phyloP scores from a whole-genome alignment of 2,113 vertebrate genomes.

The Aphelocoma coerulescens region DNA sequence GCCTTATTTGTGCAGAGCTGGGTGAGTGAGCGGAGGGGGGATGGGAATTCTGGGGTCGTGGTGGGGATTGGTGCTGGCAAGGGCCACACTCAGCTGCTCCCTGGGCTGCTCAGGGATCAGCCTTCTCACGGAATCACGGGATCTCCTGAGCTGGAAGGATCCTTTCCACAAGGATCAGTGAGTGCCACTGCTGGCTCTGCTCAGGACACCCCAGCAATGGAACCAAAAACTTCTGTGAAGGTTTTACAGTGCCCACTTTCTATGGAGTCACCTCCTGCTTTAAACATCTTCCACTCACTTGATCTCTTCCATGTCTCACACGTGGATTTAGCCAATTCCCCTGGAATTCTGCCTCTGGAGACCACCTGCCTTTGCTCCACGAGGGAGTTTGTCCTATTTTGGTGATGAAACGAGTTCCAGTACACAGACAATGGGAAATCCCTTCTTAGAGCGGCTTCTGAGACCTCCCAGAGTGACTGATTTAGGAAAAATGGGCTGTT shows the following conservation, averaged over 20 bases:
- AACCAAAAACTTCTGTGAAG: not conserved
- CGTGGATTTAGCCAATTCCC: not conserved
- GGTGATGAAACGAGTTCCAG: not conserved
- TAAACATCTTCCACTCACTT: not conserved
- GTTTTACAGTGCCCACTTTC: not conserved
- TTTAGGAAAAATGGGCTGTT: not conserved
- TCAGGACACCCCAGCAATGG: not conserved
- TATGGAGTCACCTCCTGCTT: not conserved
- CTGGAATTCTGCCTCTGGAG: not conserved
- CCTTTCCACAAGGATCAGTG: not conserved
- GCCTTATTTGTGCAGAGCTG: not conserved
- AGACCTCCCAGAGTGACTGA: not conserved
- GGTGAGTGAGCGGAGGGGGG: not conserved
- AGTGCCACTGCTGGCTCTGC: not conserved
- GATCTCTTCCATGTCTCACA: not conserved
- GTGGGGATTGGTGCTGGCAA: not conserved
- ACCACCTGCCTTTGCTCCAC: not conserved
- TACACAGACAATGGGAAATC: not conserved
- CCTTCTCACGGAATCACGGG: accelerated
- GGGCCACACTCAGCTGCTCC: not conserved
- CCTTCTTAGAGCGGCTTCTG: accelerated
- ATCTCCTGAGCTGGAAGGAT: not conserved
- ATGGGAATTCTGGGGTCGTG: not conserved
- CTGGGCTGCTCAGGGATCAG: not conserved
- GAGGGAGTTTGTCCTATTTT: not conserved